phyloP scores from a whole-genome alignment of 2,888 invertebrate genomes.

The Copidosoma aretas region DNA sequence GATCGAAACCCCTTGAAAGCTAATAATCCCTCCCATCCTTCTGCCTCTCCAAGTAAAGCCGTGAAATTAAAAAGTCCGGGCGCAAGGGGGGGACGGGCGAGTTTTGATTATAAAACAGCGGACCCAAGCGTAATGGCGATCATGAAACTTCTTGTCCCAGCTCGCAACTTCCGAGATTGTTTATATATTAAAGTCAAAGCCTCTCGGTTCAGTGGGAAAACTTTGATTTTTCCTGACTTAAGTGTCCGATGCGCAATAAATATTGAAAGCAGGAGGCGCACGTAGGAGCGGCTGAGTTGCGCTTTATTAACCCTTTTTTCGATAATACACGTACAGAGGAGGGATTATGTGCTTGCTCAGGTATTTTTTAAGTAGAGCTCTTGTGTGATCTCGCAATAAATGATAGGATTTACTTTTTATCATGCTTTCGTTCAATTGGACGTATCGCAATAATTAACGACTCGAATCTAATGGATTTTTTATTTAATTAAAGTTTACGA shows the following conservation, averaged over 20 bases:
- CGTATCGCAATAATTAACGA: too few species aligned
- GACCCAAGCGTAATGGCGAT: background rate
- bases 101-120: background rate
- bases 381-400: too few species aligned
- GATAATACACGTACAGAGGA: too few species aligned
- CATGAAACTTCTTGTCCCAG: slow-evolving; percentile 23
- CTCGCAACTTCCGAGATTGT: slow-evolving; percentile 22
- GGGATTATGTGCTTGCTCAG: too few species aligned
- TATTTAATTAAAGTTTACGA: too few species aligned
- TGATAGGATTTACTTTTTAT: too few species aligned
- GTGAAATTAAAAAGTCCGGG: slow-evolving; percentile 12
- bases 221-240: slow-evolving; percentile 21
- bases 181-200: slow-evolving; percentile 5
- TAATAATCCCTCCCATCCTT: background rate
- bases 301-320: background rate
- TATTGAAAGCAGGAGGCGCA: slow-evolving; percentile 5
- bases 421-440: too few species aligned
- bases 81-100: background rate
- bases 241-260: slow-evolving; percentile 18
- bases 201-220: background rate
- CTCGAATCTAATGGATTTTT: too few species aligned
- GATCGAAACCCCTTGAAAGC: too few species aligned
- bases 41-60: background rate
- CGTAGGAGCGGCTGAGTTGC: background rate
- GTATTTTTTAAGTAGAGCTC: too few species aligned